phyloP scores from a whole-genome alignment of 2,797 vertebrate species.

The Sandelia bainsii region DNA sequence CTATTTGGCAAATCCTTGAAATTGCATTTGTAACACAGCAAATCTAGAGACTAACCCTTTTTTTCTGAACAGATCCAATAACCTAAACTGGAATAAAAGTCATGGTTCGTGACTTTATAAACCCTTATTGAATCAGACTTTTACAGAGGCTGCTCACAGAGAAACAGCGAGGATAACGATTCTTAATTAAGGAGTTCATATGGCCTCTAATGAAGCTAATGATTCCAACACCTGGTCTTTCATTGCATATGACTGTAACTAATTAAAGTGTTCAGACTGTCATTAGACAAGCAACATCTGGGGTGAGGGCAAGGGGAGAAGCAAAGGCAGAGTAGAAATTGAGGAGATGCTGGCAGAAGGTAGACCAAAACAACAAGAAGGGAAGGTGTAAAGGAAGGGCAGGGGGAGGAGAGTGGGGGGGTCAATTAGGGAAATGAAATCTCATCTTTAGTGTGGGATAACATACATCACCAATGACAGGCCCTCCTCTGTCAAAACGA shows the following conservation, averaged over 20 bases:
- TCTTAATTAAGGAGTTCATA: conserved; percentile 31
- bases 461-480: conserved; percentile 87
- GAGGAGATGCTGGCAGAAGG: conserved; percentile 44
- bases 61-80: too few relatives aligned
- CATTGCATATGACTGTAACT: conserved; percentile 74
- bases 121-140: neutral
- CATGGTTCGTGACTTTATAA: neutral
- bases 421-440: conserved; percentile 89
- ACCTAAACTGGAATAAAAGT: neutral
- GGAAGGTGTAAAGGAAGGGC: conserved; percentile 34
- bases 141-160: neutral
- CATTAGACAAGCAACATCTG: conserved; percentile 57
- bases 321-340: conserved; percentile 4
- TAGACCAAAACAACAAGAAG: conserved; percentile 22
- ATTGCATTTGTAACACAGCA: neutral
- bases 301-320: conserved; percentile 1
- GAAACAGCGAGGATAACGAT: conserved; percentile 20
- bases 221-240: conserved; percentile 43
- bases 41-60: neutral
- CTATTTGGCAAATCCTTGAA: neutral
- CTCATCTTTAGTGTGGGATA: conserved; percentile 78
- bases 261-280: conserved; percentile 60
- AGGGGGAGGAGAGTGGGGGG: conserved; percentile 5
- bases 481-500: conserved; percentile 76
- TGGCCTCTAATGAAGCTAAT: conserved; percentile 83